Conservation (phyloP, 2,797 vertebrate species). For the Graptemys geographica region DNA sequence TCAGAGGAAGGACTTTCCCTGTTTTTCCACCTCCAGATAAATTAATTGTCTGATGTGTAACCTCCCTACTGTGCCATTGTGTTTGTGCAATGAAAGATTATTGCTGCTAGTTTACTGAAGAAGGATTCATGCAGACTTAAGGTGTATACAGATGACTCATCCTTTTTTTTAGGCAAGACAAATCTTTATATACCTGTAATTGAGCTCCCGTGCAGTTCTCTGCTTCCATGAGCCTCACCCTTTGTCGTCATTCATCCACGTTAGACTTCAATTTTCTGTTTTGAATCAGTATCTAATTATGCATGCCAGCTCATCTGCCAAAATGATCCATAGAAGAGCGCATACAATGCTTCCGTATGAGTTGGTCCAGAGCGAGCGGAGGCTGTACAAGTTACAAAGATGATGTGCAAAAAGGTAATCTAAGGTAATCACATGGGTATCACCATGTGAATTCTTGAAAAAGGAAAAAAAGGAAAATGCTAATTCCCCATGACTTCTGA, state of each 20-base stretch:
- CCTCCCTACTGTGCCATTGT: conserved; percentile 2
- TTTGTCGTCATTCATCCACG: neutral
- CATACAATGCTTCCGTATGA: neutral
- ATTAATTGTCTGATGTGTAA: neutral
- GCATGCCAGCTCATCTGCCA: neutral
- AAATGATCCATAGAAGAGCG: neutral
- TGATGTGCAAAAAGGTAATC: neutral
- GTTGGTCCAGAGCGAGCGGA: neutral
- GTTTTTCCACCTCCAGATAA: neutral
- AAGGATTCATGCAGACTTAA: neutral
- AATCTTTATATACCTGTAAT: neutral
- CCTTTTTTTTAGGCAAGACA: neutral
- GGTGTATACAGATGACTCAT: neutral
- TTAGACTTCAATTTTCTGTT: neutral
- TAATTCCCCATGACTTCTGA: neutral
- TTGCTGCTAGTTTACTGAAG: neutral
- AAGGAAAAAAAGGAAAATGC: neutral
- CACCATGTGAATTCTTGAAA: neutral
- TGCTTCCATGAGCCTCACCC: neutral
- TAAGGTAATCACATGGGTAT: neutral
- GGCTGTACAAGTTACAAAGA: neutral
- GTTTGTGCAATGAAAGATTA: conserved; percentile 34
- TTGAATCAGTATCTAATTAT: neutral
- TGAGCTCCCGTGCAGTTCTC: neutral
- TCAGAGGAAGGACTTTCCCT: neutral